A percentile compares a stretch with the other conserved stretches of the same genome.
These are phyloP conservation scores for Axinella damicornis DNA, from an alignment of 37 sponge, comb jelly and placozoan genomes.

Conservation along the genomic window DNA sequence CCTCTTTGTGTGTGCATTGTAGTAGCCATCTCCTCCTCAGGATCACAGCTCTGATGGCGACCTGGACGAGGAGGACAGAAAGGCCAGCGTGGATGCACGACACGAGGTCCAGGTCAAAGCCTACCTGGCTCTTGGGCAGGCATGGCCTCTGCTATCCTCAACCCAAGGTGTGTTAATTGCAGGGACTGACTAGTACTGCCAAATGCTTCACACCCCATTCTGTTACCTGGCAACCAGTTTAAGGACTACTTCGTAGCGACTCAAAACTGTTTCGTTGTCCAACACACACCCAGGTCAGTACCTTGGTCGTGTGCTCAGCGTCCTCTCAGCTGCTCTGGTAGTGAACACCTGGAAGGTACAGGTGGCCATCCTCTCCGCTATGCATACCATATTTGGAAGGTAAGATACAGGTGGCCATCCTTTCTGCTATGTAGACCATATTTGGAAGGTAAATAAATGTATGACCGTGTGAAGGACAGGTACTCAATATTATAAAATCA, in stretches of 20 bases:
- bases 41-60: not conserved
- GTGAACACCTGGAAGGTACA: slow-evolving; percentile 58
- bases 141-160: slow-evolving; percentile 48
- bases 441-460: too few relatives aligned
- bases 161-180: slow-evolving; percentile 30
- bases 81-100: slow-evolving; percentile 2
- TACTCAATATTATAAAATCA: too few relatives aligned
- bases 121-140: slow-evolving; percentile 37
- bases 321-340: slow-evolving; percentile 22
- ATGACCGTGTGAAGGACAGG: too few relatives aligned
- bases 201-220: too few relatives aligned
- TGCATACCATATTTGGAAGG: slow-evolving; percentile 25
- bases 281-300: slow-evolving; percentile 27
- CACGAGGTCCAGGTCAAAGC: slow-evolving; percentile 45
- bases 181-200: too few relatives aligned
- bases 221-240: too few relatives aligned
- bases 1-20: too few relatives aligned
- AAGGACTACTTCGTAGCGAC: too few relatives aligned
- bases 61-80: slow-evolving; percentile 17
- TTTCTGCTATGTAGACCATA: too few relatives aligned
- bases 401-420: not conserved
- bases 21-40: too few relatives aligned
- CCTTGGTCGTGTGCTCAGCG: not conserved
- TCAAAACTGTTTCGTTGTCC: too few relatives aligned
- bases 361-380: slow-evolving; percentile 50